A percentile compares a stretch with the other conserved stretches of the same genome.
Conservation (phyloP, 1,140 invertebrate species). For the Ridgeia piscesae region DNA sequence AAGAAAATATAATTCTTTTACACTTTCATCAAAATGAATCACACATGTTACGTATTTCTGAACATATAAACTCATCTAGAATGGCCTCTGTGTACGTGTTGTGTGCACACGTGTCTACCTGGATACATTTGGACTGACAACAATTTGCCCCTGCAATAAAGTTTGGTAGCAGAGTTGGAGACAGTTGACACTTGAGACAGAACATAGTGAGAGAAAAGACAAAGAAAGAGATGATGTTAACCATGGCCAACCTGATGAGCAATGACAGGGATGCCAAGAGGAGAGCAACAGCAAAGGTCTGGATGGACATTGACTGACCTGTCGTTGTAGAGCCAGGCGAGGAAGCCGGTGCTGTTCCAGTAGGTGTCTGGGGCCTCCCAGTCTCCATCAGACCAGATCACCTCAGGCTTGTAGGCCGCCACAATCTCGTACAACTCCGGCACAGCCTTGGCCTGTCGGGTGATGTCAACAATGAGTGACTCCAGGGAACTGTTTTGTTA, state of each 20-base stretch:
- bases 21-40: neutral
- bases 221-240: no score
- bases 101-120: no score
- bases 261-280: neutral
- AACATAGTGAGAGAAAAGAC: no score
- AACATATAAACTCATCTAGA: no score
- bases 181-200: no score
- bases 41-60: no score
- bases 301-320: slow-evolving; percentile 60
- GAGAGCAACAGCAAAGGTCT: no score
- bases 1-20: neutral
- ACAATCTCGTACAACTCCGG: slow-evolving; percentile 65
- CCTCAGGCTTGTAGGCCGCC: slow-evolving; percentile 78
- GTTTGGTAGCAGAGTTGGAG: no score
- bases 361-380: slow-evolving; percentile 65
- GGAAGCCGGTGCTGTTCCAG: slow-evolving; percentile 65
- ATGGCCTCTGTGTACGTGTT: no score
- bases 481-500: no score
- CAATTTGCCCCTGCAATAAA: no score
- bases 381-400: slow-evolving; percentile 91
- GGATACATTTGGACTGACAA: no score
- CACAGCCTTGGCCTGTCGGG: slow-evolving; percentile 52
- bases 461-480: neutral
- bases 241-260: neutral
- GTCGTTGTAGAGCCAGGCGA: slow-evolving; percentile 93